phyloP scores from a whole-genome alignment of 2,113 vertebrate genomes.

The Lutjanus erythropterus region DNA sequence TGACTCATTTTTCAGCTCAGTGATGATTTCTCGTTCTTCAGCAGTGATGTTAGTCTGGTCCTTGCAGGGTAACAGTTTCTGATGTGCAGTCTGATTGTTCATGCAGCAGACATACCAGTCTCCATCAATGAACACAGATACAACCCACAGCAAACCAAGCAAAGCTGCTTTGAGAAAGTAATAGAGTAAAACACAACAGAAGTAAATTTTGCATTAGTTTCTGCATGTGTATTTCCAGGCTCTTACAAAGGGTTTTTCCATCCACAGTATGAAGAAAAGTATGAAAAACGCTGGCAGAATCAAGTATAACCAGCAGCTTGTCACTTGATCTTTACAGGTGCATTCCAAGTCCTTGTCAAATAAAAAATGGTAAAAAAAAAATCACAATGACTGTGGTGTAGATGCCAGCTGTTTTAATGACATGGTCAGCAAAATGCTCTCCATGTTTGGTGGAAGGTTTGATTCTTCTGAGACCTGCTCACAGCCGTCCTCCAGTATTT shows the following conservation, averaged over 20 bases:
- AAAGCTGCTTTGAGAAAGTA: not conserved
- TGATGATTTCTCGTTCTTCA: not conserved
- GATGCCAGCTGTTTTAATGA: not conserved
- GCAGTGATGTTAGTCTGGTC: not conserved
- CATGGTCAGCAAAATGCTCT: not conserved
- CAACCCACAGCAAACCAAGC: not conserved
- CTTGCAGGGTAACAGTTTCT: not conserved
- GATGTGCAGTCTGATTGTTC: not conserved
- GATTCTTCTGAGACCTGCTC: not conserved
- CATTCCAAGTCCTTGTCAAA: not conserved
- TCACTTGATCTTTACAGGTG: not conserved
- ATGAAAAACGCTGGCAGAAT: not conserved
- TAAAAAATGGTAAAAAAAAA: not conserved
- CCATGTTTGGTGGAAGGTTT: not conserved
- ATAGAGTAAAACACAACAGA: not conserved
- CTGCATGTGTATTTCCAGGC: not conserved
- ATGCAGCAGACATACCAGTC: not conserved
- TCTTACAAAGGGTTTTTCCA: not conserved
- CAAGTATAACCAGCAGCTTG: not conserved
- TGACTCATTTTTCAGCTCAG: not conserved
- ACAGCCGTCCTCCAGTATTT: too few species aligned
- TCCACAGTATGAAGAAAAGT: not conserved
- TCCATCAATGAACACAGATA: not conserved
- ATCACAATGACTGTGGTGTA: not conserved
- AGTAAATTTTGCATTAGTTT: accelerated